Evolutionary conservation across 2,888 invertebrate genomes (phyloP), one percentile per base, ranked within the genome.

Genomic region (Bhutanitis thaidina): DNA sequence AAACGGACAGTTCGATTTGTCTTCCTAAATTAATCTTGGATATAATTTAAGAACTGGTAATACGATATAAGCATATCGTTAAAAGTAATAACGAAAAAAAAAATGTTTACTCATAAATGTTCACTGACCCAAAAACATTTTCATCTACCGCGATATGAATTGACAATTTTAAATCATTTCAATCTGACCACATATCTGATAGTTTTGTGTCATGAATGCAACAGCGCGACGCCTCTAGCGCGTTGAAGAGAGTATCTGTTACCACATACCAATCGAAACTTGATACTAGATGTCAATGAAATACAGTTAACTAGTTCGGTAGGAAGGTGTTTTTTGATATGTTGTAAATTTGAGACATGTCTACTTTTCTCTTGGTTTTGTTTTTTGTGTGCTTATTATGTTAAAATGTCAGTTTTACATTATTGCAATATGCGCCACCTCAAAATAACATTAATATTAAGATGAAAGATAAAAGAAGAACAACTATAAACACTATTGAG

Each of bases 261-360:
- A 47, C 52, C 36, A 41, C 52, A 52, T 47, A 47, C 46, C 47
- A 38, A 38, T 43, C 10, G 52, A 43, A 52, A 52, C 47, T 13
- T 29, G 52, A 52, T 43, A 47, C 47, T 25, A 43, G 46, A 43
- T 47, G 43, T 47, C 52, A 37, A 49, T 41, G 46, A 47, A 38
- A 25, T 46, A 52, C 51, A 52, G 51, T 52, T 52, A 52, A 32
- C 43, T 38, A 38, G 52, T 47, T 35, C 52, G 47, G 46, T 47
- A 43, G 41, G 40, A 51, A 52, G 39, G 25, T 39, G 44, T 36
- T 14, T 43, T 48, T 49, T 14, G 36, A 49, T 36, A 44, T 41
- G 40, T 27, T 14, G 27, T 34, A 44, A 34, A 39, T 48, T 40
- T 12, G 25, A 15, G 15, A 34, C 20, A 35, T 20, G 25, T 20